Base-by-base conservation (phyloP, 2,888 invertebrate species). In the Oxyteleia sp. region DNA sequence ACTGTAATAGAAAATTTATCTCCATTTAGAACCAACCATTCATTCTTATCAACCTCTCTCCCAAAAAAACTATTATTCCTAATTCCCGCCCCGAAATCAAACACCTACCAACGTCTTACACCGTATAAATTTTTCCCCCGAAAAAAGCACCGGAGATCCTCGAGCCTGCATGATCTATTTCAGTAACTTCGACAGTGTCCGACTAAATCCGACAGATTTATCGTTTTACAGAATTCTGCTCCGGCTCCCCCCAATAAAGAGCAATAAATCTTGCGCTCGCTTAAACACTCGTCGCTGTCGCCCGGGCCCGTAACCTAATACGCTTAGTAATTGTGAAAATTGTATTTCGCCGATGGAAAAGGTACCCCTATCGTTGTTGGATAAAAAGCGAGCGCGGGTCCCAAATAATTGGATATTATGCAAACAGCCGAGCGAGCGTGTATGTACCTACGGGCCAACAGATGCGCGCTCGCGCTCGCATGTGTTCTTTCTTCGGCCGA, bases 341-440 rank as follows among this genome's bases (percentile, higher is more conserved):
- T 55, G 23, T 57, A 45, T 53, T 63, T 55, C 47, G 47, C 53
- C 68, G 51, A 69, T 61, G 26, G 26, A 26, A 26, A 26, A 59
- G 47, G 35, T 57, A 47, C 68, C 68, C 78, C 63, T 51, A 45
- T 53, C 38, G 53, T 18, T 13, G 26, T 26, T 26, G 26, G 41
- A 64, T 41, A 64, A 78, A 78, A 78, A 78, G 51, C n/a, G n/a
- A n/a, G n/a, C n/a, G n/a, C n/a, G 35, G 45, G 78, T 85, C 75
- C 79, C 79, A 85, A 87, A 88, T 89, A 89, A 89, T 89, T 89
- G 87, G 87, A 88, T 86, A 88, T 89, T 88, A 89, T 88, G 88
- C 87, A 90, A 89, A 89, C 87, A 88, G 71, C 16, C 47, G 29
- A 23, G 18, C 41, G 63, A 63, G 13, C 83, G 68, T 64, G 72